phyloP scores from a whole-genome alignment of 2,888 invertebrate species.

The Leptinotarsa tumamoca region DNA sequence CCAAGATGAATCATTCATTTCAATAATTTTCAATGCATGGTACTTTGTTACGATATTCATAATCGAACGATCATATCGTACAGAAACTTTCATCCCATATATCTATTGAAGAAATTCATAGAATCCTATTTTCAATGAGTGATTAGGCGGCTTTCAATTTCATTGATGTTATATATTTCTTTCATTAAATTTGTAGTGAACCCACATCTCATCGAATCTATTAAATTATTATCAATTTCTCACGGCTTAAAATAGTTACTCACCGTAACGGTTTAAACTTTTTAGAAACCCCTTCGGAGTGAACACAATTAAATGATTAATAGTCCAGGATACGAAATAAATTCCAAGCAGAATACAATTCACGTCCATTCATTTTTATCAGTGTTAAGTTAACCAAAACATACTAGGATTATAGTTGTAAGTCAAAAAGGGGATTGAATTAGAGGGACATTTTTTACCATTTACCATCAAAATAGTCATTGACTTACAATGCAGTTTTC shows the following conservation, averaged over 20 bases:
- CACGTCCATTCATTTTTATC: slow-evolving; percentile 47
- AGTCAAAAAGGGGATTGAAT: slow-evolving; percentile 56
- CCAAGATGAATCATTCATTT: too few relatives aligned
- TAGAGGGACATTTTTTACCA: slow-evolving; percentile 59
- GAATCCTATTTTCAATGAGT: too few relatives aligned
- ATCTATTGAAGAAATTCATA: too few relatives aligned
- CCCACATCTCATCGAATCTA: slow-evolving; percentile 44
- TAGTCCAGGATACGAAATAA: slow-evolving; percentile 55
- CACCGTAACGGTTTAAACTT: slow-evolving; percentile 52
- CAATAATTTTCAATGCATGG: too few relatives aligned
- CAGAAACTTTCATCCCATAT: too few relatives aligned
- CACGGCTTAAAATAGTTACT: slow-evolving; percentile 40
- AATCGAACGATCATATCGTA: too few relatives aligned
- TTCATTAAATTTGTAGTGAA: slow-evolving; percentile 26
- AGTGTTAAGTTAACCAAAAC: slow-evolving; percentile 62
- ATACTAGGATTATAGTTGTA: slow-evolving; percentile 63
- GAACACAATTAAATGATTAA: slow-evolving; percentile 57
- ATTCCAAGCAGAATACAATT: slow-evolving; percentile 42
- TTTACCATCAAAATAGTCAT: slow-evolving; percentile 62
- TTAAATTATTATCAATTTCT: slow-evolving; percentile 50
- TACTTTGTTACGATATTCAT: too few relatives aligned
- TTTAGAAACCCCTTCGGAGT: slow-evolving; percentile 46
- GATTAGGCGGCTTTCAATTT: too few relatives aligned
- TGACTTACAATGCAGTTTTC: slow-evolving; percentile 62
- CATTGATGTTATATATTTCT: neutral